phyloP scores from a whole-genome alignment of 2,888 invertebrate genomes.

The Amphipyra berbera region DNA sequence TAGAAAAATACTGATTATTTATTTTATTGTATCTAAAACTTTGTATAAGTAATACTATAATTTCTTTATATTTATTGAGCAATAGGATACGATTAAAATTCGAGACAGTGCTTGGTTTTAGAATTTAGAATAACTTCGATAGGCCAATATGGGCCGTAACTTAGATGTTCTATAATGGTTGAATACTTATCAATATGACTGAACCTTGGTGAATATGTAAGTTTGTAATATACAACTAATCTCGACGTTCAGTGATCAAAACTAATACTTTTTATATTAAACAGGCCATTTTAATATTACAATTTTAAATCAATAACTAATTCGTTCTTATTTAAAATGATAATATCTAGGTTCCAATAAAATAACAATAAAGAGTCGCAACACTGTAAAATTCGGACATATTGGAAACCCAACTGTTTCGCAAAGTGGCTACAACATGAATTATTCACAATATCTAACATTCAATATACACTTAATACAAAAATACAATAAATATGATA shows the following conservation, averaged over 20 bases:
- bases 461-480: constrained; percentile 37
- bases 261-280: too few species aligned
- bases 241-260: too few species aligned
- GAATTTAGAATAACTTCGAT: not conserved
- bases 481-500: constrained; percentile 19
- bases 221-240: too few species aligned
- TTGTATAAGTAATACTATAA: constrained; percentile 23
- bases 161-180: not conserved
- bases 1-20: constrained; percentile 43
- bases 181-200: constrained; percentile 3
- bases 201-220: not conserved
- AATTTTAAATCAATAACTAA: too few species aligned
- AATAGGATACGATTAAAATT: constrained; percentile 17
- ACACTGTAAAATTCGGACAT: not conserved
- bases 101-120: not conserved
- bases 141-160: constrained; percentile 28
- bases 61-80: constrained; percentile 43
- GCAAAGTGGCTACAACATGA: constrained; percentile 54
- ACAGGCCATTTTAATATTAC: too few species aligned
- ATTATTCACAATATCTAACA: constrained; percentile 42
- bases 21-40: constrained; percentile 24
- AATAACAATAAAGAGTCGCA: not conserved
- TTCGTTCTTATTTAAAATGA: too few species aligned
- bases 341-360: too few species aligned
- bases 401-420: constrained; percentile 17